Base-by-base conservation (phyloP, 2,888 invertebrate genomes). In the Petrolisthes manimaculis region DNA sequence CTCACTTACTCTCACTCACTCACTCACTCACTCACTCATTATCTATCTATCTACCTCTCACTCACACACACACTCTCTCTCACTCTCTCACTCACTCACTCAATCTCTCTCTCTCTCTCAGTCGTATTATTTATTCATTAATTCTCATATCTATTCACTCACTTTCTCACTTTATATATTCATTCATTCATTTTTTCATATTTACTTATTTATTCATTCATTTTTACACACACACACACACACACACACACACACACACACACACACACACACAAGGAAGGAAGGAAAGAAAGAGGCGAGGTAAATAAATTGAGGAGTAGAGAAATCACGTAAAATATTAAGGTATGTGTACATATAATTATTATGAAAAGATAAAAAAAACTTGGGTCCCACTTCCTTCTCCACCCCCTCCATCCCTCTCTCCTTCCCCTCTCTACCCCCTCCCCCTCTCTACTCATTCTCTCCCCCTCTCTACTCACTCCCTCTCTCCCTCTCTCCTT, bases 401-500 rank as follows among this genome's bases (percentile, higher is more conserved):
- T 21, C 24, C 6, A 75, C 75, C 51, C 5, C 78, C 53, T 9
- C 54, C 5, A 2, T 14, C 54, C 4, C 4, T 79, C 18, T 3
- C 55, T 53, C 79, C 24, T 5, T 12, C 53, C 14, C 4, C 14
- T 3, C 18, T 5, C 12, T 54, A 53, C 54, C 54, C 14, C n/a
- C 61, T 56, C 81, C 37, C 5, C 21, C 79, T 51, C 79, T 79
- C 9, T 51, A 12, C n/a, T 21, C n/a, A 8, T n/a, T 6, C 24
- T 8, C n/a, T 6, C 8, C 8, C n/a, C 75, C 8, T 24, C n/a
- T 8, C 8, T 24, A 8, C 21, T n/a, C 75, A 9, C 21, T n/a
- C 21, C 24, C 75, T 75, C 21, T n/a, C 75, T 75, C 75, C n/a
- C 75, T 75, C 8, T 75, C 75, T 75, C 21, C 24, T 8, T 75